These are phyloP conservation scores for Otus sunia DNA, from an alignment of 2,113 vertebrate genomes.

Conservation along the genomic window DNA sequence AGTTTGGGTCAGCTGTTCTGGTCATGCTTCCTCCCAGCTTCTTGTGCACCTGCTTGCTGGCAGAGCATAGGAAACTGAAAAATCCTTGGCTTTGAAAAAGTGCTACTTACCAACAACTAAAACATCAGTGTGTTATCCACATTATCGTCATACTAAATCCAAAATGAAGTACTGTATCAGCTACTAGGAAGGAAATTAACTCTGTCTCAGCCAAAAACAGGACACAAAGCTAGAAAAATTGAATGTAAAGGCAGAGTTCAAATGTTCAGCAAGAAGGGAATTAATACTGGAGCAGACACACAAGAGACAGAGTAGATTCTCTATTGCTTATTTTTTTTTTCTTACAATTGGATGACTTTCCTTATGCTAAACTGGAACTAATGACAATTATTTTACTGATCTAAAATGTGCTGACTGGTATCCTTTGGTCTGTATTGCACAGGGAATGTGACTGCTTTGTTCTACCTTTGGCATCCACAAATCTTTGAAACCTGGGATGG, in stretches of 20 bases:
- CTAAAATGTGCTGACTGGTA: neutral
- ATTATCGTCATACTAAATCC: neutral
- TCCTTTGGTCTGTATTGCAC: neutral
- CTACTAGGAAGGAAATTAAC: neutral
- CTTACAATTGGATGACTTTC: neutral
- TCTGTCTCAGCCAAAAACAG: neutral
- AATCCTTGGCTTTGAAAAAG: neutral
- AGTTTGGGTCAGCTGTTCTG: neutral
- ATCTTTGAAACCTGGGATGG: neutral
- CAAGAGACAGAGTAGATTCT: neutral
- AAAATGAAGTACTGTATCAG: neutral
- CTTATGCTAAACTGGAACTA: neutral
- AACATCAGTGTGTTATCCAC: neutral
- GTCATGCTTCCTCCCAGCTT: neutral
- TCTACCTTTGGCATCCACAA: neutral
- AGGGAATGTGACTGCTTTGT: neutral
- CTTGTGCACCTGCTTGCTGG: neutral
- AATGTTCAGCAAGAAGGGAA: neutral
- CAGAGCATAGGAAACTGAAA: neutral
- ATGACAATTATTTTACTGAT: neutral
- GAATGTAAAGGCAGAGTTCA: neutral
- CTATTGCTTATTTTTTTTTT: neutral
- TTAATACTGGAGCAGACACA: neutral
- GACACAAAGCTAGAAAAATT: neutral
- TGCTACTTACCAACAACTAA: neutral